Base-by-base conservation (phyloP, 2,113 vertebrate species). In the Perca fluviatilis region DNA sequence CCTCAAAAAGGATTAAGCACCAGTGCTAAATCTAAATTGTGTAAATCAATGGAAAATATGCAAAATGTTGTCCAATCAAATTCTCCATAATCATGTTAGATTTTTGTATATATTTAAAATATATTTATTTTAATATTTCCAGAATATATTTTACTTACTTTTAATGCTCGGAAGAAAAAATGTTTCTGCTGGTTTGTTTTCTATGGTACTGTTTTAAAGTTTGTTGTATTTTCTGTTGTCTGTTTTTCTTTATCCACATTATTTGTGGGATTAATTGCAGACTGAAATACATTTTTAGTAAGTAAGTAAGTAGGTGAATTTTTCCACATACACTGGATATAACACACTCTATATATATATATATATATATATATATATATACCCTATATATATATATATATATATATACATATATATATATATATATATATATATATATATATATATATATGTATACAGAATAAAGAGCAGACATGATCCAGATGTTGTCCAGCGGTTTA, bases 401-500 rank as follows among this genome's bases (percentile, higher is more conserved):
- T 30, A 30, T 30, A 30, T 4, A 30, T 4, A 30, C 4, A 30
- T 2, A 2, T 27, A 27, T 27, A 27, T 27, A 27, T 27, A 27
- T 27, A 27, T 27, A 27, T 27, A 27, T 27, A 27, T 27, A 27
- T 27, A 27, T 27, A 27, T 27, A 27, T 27, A 27, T 27, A 27
- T 27, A 27, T 27, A 27, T 27, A 2, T 27, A 2, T 27, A 0
- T 30, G 30, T 15, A 14, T 19, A 43, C 36, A 63, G 33, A 68
- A 77, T 58, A 67, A 19, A 46, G 63, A 76, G 85, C 70, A 40
- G 70, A 61, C 64, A 33, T 79, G 86, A 77, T 84, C 74, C 83
- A 51, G 85, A 78, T 81, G 87, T 68, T 69, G 78, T 65, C 76
- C 78, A 36, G 87, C 83, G 66, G 86, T 79, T 66, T 14, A 53